Evolutionary conservation across 2,113 vertebrate genomes (phyloP).

Genomic region (Tretioscincus oriximinensis): DNA sequence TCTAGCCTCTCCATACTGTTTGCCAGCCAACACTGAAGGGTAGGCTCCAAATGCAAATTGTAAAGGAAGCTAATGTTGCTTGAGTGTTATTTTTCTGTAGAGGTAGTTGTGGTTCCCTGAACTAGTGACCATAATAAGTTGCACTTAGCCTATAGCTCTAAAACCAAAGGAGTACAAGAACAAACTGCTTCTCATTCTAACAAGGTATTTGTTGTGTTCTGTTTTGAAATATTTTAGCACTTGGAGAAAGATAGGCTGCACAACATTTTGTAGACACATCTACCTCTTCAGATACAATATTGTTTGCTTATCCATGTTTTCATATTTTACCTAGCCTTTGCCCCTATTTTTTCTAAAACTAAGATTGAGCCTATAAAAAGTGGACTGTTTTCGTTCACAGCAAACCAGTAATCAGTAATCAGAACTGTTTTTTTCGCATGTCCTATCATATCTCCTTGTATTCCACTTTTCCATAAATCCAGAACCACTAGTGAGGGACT

Average conservation of each 20-base stretch:
- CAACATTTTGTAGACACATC: no score
- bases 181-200: background rate
- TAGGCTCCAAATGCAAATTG: no score
- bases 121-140: background rate
- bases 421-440: constrained; percentile 1
- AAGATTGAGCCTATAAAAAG: background rate
- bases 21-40: no score
- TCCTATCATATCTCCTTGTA: background rate
- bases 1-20: no score
- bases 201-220: background rate
- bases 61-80: no score
- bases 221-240: no score
- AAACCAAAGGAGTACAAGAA: background rate
- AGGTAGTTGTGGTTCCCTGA: background rate
- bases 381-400: background rate
- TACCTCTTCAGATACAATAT: no score
- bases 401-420: background rate
- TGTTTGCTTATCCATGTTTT: constrained; percentile 14
- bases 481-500: background rate
- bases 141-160: background rate
- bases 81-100: background rate
- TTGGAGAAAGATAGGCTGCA: no score
- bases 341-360: background rate
- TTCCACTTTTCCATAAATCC: no score
- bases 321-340: constrained; percentile 10